A percentile compares a stretch with the other conserved stretches of the same genome.
Evolutionary conservation across 2,113 vertebrate genomes (phyloP).

Genomic region (Myodes glareolus): DNA sequence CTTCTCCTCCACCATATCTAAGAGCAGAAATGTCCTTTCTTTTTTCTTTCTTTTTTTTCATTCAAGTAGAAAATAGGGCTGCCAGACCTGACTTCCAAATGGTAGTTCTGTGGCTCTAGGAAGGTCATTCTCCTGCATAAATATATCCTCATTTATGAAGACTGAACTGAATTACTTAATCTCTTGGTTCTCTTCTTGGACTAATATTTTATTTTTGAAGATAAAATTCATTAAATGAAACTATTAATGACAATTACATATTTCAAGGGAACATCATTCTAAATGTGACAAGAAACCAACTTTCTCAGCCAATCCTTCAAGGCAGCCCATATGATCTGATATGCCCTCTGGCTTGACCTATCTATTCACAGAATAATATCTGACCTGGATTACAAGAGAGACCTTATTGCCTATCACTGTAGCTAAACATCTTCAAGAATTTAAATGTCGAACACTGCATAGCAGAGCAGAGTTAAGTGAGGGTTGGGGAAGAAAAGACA

Average conservation of each 20-base stretch:
- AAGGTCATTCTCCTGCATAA: neutral
- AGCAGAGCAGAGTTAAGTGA: constrained; percentile 17
- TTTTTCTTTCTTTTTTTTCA: neutral
- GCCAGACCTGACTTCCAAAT: neutral
- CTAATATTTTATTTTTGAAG: constrained; percentile 42
- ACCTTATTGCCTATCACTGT: constrained; percentile 62
- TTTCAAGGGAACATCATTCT: neutral
- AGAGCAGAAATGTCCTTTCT: neutral
- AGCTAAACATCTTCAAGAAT: constrained; percentile 76
- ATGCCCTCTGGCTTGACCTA: constrained; percentile 55
- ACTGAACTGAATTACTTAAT: neutral
- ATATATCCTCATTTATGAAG: neutral
- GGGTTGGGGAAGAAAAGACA: neutral
- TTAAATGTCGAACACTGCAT: constrained; percentile 68
- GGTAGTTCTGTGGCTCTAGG: neutral
- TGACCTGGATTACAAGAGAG: constrained; percentile 72
- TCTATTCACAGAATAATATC: constrained; percentile 68
- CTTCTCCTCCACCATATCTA: neutral
- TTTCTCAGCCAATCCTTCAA: neutral
- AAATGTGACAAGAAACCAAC: constrained; percentile 5
- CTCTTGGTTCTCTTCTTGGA: neutral
- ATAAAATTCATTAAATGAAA: constrained; percentile 20
- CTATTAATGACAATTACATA: constrained; percentile 3
- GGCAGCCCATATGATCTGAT: constrained; percentile 19
- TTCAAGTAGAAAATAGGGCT: neutral